Evolutionary conservation across 2,113 vertebrate genomes (phyloP).

Genomic region (Candoia aspera): DNA sequence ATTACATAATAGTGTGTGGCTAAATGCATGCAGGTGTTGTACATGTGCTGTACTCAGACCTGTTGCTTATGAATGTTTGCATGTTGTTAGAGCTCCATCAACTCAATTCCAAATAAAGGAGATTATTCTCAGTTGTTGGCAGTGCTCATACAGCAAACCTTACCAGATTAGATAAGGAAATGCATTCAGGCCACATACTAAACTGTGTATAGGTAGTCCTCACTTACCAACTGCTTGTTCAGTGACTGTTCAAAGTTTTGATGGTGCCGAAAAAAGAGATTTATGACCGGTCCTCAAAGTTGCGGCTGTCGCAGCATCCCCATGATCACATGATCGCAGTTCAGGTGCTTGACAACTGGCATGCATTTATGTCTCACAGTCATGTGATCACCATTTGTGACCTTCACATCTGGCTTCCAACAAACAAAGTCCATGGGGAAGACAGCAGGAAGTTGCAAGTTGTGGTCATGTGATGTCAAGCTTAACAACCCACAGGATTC

Average conservation of each 20-base stretch:
- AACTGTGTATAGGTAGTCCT: not conserved
- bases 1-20: not conserved
- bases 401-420: not conserved
- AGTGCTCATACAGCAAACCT: not conserved
- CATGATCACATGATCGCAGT: not conserved
- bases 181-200: not conserved
- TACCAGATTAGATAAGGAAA: not conserved
- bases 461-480: not conserved
- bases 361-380: not conserved
- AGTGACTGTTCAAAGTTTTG: not conserved
- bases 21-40: not conserved
- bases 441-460: not conserved
- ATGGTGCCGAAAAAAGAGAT: not conserved
- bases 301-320: not conserved
- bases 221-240: not conserved
- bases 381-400: not conserved
- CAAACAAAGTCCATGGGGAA: not conserved
- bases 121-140: not conserved
- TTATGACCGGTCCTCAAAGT: not conserved
- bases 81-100: not conserved
- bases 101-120: not conserved
- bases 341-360: not conserved
- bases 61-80: not conserved
- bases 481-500: not conserved
- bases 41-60: not conserved